Percentiles rank a stretch among this genome's conserved stretches.
Conservation (phyloP, 2,888 invertebrate species). For the Lasioglossum zephyrum region DNA sequence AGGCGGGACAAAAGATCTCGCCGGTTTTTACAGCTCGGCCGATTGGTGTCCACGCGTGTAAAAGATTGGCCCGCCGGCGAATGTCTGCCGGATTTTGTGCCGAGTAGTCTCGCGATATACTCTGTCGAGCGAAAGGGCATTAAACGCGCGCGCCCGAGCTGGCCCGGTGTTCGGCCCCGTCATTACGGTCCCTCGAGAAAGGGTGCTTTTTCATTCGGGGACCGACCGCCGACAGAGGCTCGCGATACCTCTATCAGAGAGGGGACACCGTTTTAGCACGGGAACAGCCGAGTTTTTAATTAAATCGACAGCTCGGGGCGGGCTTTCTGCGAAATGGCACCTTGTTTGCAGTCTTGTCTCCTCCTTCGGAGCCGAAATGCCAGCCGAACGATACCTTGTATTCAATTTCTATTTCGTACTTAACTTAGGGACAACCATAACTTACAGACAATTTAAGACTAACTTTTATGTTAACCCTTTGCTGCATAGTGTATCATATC, state of each 20-base stretch:
- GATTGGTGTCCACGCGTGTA: constrained; percentile 34
- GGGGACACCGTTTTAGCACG: constrained; percentile 17
- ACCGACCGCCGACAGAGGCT: constrained; percentile 49
- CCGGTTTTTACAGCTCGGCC: constrained; percentile 1
- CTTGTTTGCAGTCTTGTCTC: not conserved
- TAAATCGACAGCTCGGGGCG: constrained; percentile 23
- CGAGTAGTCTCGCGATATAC: constrained; percentile 46
- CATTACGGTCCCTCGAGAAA: constrained; percentile 60
- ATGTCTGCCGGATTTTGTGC: constrained; percentile 61
- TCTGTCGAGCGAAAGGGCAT: constrained; percentile 51
- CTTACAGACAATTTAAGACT: too few species aligned
- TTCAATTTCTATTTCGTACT: not conserved
- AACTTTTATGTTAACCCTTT: too few species aligned
- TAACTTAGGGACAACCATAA: too few species aligned
- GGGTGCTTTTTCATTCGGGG: constrained; percentile 59
- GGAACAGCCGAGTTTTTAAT: constrained; percentile 20
- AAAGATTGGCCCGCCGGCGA: constrained; percentile 47
- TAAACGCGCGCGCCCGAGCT: constrained; percentile 42
- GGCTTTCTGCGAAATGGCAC: not conserved
- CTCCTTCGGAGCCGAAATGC: not conserved
- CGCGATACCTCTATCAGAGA: constrained; percentile 16
- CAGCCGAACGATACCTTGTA: not conserved
- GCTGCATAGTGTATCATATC: too few species aligned
- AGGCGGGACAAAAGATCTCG: constrained; percentile 15
- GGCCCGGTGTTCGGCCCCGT: constrained; percentile 60